Evolutionary conservation across 2,797 vertebrate species (phyloP), one percentile per base, ranked within the genome.

Genomic region (Urosaurus nigricauda): DNA sequence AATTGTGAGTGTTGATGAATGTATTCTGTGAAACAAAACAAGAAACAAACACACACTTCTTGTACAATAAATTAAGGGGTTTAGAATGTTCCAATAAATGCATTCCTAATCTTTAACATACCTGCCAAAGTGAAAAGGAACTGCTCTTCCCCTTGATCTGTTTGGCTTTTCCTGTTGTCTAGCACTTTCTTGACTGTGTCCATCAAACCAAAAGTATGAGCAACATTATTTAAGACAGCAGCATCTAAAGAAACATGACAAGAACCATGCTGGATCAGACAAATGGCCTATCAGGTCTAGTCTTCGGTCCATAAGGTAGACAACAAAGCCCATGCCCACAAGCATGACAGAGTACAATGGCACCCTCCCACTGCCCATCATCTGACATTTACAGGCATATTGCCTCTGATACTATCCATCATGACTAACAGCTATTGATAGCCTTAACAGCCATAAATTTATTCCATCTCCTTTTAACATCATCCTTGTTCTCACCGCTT

Each of bases 191-290:
- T 98, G 91, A 99, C 97, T 0, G 98, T 98, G 95, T 99, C 98
- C 95, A 98, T 97, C 56, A 98, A 96, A 82, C 98, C 98, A 96
- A 99, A 98, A 21, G 98, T 98, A 95, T 98, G 98, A 86, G 98
- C 98, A 43, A 99, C 96, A 0, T 98, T 98, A 96, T 98, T 98
- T 90, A 99, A 96, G 88, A 98, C 96, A 40, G 98, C 96, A 70
- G 97, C 98, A 96, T 99, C 98, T 99, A 95, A 93, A 94, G 79
- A 87, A 89, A 94, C 43, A 94, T 58, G 47, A 77, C 24, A 4
- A 47, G 40, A 21, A 19, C 35, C 35, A 35, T 16, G 71, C 35
- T 74, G 71, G 71, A 40, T 74, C 35, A 74, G 5, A 40, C 35
- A 35, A 37, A 74, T 40, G 35, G 7, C 70, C 70, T n/a, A n/a